These are phyloP conservation scores for Zelleria hepariella DNA, from an alignment of 2,888 invertebrate genomes.

Conservation along the genomic window DNA sequence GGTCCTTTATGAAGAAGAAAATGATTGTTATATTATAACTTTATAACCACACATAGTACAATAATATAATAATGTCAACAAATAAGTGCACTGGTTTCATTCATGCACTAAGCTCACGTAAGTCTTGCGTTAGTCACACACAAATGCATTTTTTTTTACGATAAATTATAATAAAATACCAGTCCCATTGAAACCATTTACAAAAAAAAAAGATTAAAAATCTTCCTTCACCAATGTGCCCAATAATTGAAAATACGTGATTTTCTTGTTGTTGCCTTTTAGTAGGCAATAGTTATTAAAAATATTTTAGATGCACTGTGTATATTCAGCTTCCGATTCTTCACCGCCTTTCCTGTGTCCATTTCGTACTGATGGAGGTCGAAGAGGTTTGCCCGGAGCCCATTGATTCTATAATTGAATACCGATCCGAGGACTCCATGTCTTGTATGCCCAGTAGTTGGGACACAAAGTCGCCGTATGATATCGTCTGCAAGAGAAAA, in stretches of 20 bases:
- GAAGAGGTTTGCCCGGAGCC: constrained; percentile 24
- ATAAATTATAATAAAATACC: background rate
- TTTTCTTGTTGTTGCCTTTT: too few species aligned
- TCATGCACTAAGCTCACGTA: too few species aligned
- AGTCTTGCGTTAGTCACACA: too few species aligned
- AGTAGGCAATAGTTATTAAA: too few species aligned
- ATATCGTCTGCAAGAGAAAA: constrained; percentile 41
- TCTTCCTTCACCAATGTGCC: too few species aligned
- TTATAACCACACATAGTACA: constrained; percentile 3
- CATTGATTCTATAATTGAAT: constrained; percentile 19
- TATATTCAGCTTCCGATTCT: too few species aligned
- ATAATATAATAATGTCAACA: constrained; percentile 1
- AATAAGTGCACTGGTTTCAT: constrained; percentile 7
- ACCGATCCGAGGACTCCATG: constrained; percentile 7
- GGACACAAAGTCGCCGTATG: constrained; percentile 46
- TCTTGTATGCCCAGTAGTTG: constrained; percentile 63
- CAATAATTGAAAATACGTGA: too few species aligned
- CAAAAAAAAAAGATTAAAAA: too few species aligned
- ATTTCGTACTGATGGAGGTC: background rate
- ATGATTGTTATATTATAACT: constrained; percentile 10
- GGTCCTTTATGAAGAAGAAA: constrained; percentile 14
- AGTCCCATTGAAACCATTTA: too few species aligned
- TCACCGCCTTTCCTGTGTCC: too few species aligned
- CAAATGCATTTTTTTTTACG: background rate
- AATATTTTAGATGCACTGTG: too few species aligned